These are phyloP conservation scores for Nebria ingens DNA, from an alignment of 1,140 invertebrate genomes.

Conservation along the genomic window DNA sequence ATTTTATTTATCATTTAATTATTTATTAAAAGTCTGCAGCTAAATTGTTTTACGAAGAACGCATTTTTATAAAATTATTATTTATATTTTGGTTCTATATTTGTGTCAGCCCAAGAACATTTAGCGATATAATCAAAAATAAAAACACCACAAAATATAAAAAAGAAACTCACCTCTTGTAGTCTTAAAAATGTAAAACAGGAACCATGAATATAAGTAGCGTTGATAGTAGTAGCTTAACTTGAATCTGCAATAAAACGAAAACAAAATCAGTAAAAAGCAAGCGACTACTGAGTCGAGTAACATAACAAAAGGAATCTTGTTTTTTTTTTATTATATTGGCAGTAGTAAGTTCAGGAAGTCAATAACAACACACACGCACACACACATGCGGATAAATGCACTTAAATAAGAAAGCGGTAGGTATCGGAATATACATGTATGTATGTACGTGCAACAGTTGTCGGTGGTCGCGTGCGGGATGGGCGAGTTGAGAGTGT, in stretches of 20 bases:
- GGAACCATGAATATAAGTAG: not conserved
- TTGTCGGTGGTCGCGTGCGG: slow-evolving; percentile 7
- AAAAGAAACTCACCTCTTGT: not conserved
- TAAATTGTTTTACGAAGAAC: not conserved
- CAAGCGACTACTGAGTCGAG: not conserved
- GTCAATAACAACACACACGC: not conserved
- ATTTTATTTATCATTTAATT: not conserved
- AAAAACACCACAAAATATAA: too few relatives aligned
- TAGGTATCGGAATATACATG: too few relatives aligned
- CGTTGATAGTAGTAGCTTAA: too few relatives aligned
- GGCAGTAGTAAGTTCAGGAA: not conserved
- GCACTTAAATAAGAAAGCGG: not conserved
- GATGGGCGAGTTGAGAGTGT: not conserved
- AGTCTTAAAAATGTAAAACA: not conserved
- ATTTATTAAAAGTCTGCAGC: not conserved
- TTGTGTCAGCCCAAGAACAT: too few relatives aligned
- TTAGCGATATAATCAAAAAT: too few relatives aligned
- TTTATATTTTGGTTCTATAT: too few relatives aligned
- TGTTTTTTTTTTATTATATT: too few relatives aligned
- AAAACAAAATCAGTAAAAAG: not conserved
- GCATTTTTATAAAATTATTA: not conserved
- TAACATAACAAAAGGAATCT: too few relatives aligned
- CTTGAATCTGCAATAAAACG: not conserved
- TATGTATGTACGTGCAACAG: not conserved
- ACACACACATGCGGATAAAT: not conserved